Evolutionary conservation across 2,113 vertebrate genomes (phyloP).

Genomic region (Myiozetetes cayanensis): DNA sequence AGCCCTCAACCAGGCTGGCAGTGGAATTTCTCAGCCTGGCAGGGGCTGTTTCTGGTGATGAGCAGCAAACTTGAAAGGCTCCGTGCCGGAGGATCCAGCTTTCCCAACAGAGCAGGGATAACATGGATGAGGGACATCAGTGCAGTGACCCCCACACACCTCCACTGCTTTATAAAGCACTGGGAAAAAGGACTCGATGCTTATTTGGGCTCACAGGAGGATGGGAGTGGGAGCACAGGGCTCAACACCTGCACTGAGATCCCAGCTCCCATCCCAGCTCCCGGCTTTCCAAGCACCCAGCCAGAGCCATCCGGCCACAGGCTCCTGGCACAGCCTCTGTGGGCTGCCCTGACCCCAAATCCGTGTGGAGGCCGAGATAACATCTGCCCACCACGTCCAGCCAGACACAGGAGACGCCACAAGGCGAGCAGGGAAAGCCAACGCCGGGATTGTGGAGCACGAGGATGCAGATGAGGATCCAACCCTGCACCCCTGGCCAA

Average conservation of each 20-base stretch:
- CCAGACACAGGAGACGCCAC: neutral
- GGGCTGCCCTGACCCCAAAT: neutral
- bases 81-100: rapidly evolving
- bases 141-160: rapidly evolving
- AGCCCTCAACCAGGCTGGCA: neutral
- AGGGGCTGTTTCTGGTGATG: neutral
- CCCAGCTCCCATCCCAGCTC: neutral
- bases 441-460: neutral
- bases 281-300: rapidly evolving
- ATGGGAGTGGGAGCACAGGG: neutral
- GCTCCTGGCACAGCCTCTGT: neutral
- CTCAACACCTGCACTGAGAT: neutral
- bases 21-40: neutral
- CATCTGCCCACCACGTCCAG: neutral
- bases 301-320: neutral
- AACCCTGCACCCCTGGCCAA: neutral
- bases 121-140: neutral
- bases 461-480: neutral
- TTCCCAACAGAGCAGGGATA: neutral
- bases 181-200: neutral
- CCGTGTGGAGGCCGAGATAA: neutral
- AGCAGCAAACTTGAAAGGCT: neutral
- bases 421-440: neutral
- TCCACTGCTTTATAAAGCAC: neutral
- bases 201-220: neutral